Evolutionary conservation across 2,888 invertebrate species (phyloP).

Genomic region (Cremastobaeus sp.): DNA sequence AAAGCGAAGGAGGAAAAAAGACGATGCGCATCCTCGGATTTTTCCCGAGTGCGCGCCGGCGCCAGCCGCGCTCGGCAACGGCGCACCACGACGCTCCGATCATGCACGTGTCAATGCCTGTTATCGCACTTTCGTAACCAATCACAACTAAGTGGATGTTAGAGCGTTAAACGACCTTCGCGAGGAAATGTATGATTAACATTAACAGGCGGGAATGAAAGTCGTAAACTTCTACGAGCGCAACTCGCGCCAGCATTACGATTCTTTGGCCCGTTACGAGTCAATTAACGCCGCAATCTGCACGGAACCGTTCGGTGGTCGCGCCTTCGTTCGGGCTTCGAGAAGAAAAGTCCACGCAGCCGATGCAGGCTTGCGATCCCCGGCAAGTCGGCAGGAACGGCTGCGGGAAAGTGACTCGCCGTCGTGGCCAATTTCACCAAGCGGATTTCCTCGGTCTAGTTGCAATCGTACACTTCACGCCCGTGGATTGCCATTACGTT

Average conservation of each 20-base stretch:
- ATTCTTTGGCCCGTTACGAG: conserved; percentile 25
- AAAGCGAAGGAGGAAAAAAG: conserved; percentile 32
- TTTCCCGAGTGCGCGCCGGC: conserved; percentile 48
- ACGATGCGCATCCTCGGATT: conserved; percentile 42
- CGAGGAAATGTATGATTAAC: conserved; percentile 43
- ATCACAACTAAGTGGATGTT: conserved; percentile 35
- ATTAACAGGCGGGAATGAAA: conserved; percentile 32
- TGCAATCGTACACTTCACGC: conserved; percentile 53
- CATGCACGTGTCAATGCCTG: conserved; percentile 36
- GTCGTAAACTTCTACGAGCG: conserved; percentile 32
- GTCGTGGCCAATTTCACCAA: conserved; percentile 68
- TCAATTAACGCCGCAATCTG: conserved; percentile 15
- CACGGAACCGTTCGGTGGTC: no score
- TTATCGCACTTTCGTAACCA: conserved; percentile 45
- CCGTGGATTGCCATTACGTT: conserved; percentile 32
- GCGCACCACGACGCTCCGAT: conserved; percentile 31
- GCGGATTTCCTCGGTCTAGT: conserved; percentile 69
- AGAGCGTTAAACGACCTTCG: conserved; percentile 35
- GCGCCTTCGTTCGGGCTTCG: no score
- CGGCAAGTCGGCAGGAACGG: conserved; percentile 35
- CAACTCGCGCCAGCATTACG: conserved; percentile 14
- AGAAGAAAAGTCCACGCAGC: no score
- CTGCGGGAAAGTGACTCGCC: conserved; percentile 65
- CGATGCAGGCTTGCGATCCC: no score
- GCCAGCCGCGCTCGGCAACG: conserved; percentile 53